Percentiles rank a stretch among this genome's conserved stretches.
Conservation (phyloP, 2,888 invertebrate species). For the Mantis religiosa region DNA sequence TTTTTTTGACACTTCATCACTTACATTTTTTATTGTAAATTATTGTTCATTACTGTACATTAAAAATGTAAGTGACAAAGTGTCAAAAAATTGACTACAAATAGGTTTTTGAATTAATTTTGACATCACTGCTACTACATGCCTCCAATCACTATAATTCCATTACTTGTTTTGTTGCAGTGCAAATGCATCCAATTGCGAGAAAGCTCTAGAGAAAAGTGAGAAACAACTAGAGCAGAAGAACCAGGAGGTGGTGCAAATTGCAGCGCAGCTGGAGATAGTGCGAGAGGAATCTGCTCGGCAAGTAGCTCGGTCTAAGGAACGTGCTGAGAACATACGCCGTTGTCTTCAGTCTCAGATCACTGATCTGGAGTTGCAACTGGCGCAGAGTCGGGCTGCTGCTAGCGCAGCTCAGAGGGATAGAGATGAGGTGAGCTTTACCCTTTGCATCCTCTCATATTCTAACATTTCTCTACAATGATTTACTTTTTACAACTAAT, state of each 20-base stretch:
- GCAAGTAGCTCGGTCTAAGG: conserved; percentile 60
- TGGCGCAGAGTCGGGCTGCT: conserved; percentile 60
- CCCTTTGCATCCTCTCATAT: no score
- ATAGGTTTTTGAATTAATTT: no score
- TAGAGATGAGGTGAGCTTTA: conserved; percentile 53
- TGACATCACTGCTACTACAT: no score
- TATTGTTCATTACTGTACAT: no score
- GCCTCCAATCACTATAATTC: no score
- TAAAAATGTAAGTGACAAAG: no score
- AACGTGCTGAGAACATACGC: conserved; percentile 60
- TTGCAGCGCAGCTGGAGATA: conserved; percentile 61
- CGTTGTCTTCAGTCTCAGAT: conserved; percentile 62
- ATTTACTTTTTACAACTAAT: no score
- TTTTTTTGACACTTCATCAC: no score
- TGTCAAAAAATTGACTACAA: no score
- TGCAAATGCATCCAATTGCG: conserved; percentile 51
- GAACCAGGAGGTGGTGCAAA: conserved; percentile 61
- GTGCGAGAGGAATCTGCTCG: conserved; percentile 65
- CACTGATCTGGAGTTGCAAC: conserved; percentile 61
- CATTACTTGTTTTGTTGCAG: conserved; percentile 35
- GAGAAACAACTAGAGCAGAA: conserved; percentile 63
- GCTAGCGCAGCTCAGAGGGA: conserved; percentile 63
- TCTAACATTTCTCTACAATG: no score
- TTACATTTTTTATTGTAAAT: no score
- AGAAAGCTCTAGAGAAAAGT: conserved; percentile 55